Conservation (phyloP, 2,888 invertebrate genomes). For the Lasioglossum pauxillum region DNA sequence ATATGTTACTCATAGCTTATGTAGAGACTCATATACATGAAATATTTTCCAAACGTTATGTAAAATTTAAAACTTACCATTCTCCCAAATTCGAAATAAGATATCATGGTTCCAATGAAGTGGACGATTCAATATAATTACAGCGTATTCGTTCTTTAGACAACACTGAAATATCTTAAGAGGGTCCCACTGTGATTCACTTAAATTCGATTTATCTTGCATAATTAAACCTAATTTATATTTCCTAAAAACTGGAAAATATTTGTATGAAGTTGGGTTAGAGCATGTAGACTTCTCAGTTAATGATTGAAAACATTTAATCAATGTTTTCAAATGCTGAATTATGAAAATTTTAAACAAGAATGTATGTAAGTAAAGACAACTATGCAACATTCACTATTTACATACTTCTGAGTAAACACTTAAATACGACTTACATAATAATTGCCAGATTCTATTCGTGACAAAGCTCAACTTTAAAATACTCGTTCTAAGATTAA, state of each 20-base stretch:
- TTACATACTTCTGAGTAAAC: not conserved
- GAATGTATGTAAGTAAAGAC: not conserved
- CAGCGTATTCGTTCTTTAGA: constrained; percentile 85
- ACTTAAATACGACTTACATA: constrained; percentile 38
- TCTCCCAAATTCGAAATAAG: constrained; percentile 88
- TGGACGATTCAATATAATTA: constrained; percentile 89
- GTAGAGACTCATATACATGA: not conserved
- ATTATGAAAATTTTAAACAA: not conserved
- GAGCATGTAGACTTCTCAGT: not conserved
- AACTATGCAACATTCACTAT: not conserved
- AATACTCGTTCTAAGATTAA: constrained; percentile 16
- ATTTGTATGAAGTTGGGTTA: constrained; percentile 35
- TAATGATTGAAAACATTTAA: not conserved
- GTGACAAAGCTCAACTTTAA: constrained; percentile 21
- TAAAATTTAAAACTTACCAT: constrained; percentile 85
- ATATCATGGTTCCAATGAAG: constrained; percentile 85
- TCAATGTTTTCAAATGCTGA: not conserved
- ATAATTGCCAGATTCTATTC: constrained; percentile 29
- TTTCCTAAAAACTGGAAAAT: constrained; percentile 34
- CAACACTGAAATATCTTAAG: constrained; percentile 69
- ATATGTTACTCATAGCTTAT: not conserved
- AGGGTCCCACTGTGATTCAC: constrained; percentile 75
- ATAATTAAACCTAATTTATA: constrained; percentile 47
- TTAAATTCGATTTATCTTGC: constrained; percentile 53
- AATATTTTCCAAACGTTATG: not conserved